Evolutionary conservation across 2,113 vertebrate genomes (phyloP), one percentile per base, ranked within the genome.

Genomic region (Calonectris borealis): DNA sequence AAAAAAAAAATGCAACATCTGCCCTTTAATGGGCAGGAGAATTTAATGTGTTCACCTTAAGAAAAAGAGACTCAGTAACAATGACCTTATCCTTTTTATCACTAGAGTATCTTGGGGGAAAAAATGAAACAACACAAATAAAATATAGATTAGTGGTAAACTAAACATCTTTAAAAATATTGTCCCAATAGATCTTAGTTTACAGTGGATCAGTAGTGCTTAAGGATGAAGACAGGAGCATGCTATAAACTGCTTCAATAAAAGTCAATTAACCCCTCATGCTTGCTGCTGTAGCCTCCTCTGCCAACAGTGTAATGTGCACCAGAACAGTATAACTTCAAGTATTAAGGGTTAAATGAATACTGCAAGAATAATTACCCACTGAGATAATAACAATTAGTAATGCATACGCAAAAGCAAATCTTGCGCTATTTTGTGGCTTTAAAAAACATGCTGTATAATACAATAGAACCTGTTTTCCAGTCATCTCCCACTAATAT

Each of bases 241-340:
- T 83, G 85, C 82, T 89, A 88, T 96, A 97, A 98, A 97, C 40
- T 24, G 68, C 83, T 82, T 95, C 96, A 97, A 87, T 97, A 94
- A 95, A 97, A 97, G 93, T 58, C 97, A 97, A 94, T 98, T 98
- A 98, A 98, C 96, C 96, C 97, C 80, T 96, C 80, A 31, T 83
- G 82, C 61, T 70, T 93, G 75, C 69, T 86, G 66, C 75, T 66
- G 66, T 18, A 69, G 60, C 58, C 62, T 36, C 13, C 68, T 83
- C 25, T 80, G 88, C 86, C 81, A 85, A 6, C 17, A 10, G 49
- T 13, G 48, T 16, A 11, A 5, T 0, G 19, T 13, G 77, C 54
- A 62, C 22, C 19, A 29, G 48, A 27, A 36, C 44, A 2, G 2
- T 8, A 8, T 1, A 52, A 29, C 55, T 42, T 42, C 27, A 25